These are phyloP conservation scores for Trochalopteron elliotii DNA, from an alignment of 2,113 vertebrate species.

Conservation along the genomic window DNA sequence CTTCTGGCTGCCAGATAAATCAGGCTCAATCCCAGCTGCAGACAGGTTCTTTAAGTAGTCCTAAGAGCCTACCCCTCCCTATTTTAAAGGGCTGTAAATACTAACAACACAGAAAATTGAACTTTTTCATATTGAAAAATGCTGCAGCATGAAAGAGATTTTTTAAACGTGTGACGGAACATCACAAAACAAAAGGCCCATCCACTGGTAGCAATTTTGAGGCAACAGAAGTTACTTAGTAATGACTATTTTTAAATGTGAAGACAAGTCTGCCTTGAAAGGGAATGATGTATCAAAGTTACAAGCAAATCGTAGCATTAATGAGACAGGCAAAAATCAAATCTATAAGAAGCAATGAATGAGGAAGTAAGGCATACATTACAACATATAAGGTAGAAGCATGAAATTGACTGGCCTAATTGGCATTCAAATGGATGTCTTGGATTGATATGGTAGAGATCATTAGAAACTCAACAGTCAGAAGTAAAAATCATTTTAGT, in stretches of 20 bases:
- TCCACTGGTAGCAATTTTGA: neutral
- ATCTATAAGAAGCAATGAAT: neutral
- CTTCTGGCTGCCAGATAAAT: slow-evolving; percentile 44
- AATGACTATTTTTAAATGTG: neutral
- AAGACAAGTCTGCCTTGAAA: neutral
- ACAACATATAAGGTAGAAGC: neutral
- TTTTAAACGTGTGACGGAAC: neutral
- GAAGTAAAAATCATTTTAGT: neutral
- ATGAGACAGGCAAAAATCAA: neutral
- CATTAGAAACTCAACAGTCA: neutral
- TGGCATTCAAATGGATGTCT: neutral
- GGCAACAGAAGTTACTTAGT: neutral
- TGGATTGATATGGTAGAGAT: neutral
- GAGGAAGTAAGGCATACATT: neutral
- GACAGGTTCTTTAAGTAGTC: slow-evolving; percentile 23
- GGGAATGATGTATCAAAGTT: neutral
- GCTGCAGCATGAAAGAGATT: neutral
- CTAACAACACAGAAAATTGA: slow-evolving; percentile 23
- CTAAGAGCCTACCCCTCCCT: slow-evolving; percentile 27
- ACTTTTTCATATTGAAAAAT: neutral
- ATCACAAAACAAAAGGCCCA: neutral
- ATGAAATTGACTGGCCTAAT: neutral
- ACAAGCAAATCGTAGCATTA: neutral
- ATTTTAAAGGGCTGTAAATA: slow-evolving; percentile 36
- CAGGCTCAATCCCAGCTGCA: slow-evolving; percentile 34